phyloP scores from a whole-genome alignment of 2,113 vertebrate species.

The Sinosuthora webbiana region DNA sequence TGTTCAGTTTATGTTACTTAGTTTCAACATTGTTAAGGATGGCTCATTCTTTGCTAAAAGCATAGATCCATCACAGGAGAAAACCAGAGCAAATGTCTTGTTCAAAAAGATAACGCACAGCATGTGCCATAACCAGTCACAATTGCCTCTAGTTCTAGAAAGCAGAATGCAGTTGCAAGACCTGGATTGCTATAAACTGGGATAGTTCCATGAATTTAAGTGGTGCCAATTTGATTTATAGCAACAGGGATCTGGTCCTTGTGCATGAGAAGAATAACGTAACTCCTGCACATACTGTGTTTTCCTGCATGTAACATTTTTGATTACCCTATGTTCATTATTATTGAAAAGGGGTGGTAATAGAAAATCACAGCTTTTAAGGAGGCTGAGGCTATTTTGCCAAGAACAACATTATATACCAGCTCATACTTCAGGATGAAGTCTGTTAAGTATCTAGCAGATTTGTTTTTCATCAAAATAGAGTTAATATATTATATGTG shows the following conservation, averaged over 20 bases:
- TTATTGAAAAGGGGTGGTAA: neutral
- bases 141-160: neutral
- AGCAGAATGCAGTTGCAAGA: neutral
- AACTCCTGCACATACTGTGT: neutral
- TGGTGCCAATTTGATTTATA: neutral
- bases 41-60: neutral
- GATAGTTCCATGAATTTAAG: neutral
- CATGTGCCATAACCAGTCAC: rapidly evolving
- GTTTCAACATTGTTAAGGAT: neutral
- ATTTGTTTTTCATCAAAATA: slow-evolving; percentile 45
- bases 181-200: neutral
- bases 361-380: neutral
- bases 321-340: neutral
- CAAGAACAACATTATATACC: neutral
- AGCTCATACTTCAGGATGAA: neutral
- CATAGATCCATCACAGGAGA: neutral
- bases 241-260: neutral
- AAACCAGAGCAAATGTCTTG: neutral
- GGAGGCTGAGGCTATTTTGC: neutral
- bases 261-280: neutral
- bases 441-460: slow-evolving; percentile 18
- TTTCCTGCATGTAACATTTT: neutral
- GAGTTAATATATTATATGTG: neutral
- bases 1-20: neutral
- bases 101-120: neutral